Conservation (phyloP, 2,113 vertebrate genomes). For the Heteronetta atricapilla region DNA sequence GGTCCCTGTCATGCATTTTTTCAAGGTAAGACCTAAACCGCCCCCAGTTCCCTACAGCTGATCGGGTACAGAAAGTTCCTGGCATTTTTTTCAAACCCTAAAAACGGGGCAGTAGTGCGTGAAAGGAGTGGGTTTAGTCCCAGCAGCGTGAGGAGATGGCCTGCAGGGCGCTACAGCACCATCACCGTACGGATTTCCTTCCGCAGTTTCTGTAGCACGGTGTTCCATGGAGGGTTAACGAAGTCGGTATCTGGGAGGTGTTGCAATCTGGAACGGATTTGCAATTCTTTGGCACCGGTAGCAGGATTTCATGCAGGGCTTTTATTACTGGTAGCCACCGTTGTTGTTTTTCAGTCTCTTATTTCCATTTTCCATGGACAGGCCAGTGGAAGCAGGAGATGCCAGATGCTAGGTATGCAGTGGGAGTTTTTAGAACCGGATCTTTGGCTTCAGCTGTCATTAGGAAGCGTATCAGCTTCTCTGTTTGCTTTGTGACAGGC, state of each 20-base stretch:
- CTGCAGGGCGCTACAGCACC: background rate
- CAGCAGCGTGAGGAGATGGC: background rate
- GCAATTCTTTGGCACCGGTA: background rate
- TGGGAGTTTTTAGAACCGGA: background rate
- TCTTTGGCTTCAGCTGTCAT: background rate
- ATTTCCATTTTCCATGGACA: accelerated
- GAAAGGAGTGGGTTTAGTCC: background rate
- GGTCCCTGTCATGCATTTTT: background rate
- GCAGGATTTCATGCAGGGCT: background rate
- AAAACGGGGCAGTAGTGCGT: background rate
- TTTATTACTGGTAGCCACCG: no score
- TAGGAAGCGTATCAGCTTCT: background rate
- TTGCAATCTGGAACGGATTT: background rate
- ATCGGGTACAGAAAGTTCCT: background rate
- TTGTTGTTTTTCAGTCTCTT: background rate
- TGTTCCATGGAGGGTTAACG: background rate
- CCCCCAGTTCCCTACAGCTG: background rate
- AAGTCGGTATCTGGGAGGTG: background rate
- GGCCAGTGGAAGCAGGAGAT: background rate
- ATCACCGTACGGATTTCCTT: background rate
- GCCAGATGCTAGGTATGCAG: accelerated
- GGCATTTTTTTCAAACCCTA: background rate
- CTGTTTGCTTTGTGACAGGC: background rate
- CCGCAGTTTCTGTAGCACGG: background rate
- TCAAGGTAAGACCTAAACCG: background rate